phyloP scores from a whole-genome alignment of 2,797 vertebrate species.

The Gastrophryne carolinensis region DNA sequence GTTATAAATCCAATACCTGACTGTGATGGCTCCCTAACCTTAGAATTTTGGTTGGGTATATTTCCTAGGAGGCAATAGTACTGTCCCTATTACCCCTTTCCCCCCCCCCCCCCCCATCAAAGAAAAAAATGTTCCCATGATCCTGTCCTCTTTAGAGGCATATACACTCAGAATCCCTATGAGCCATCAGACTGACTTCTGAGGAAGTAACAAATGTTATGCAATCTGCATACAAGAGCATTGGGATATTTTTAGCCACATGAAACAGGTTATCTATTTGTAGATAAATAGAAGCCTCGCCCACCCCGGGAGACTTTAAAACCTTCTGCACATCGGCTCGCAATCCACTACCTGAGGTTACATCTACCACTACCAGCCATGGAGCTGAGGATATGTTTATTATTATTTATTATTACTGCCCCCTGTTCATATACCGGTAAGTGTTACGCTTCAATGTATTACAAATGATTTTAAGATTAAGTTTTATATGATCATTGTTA shows the following conservation, averaged over 20 bases:
- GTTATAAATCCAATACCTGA: too few relatives aligned
- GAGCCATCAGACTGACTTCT: too few relatives aligned
- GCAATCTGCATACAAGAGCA: too few relatives aligned
- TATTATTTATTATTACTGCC: not conserved
- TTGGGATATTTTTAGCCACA: conserved; percentile 3
- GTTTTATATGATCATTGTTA: not conserved
- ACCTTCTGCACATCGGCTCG: not conserved
- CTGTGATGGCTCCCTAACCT: too few relatives aligned
- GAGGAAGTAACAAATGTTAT: too few relatives aligned
- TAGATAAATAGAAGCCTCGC: not conserved
- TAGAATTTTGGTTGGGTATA: too few relatives aligned
- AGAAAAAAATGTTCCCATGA: too few relatives aligned
- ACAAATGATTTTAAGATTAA: not conserved
- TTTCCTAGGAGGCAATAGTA: too few relatives aligned
- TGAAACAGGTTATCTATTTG: not conserved
- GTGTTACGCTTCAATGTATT: not conserved
- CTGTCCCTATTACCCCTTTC: too few relatives aligned
- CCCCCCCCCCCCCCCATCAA: too few relatives aligned
- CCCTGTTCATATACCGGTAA: not conserved
- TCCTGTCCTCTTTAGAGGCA: too few relatives aligned
- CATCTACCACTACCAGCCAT: not conserved
- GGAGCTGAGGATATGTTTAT: not conserved
- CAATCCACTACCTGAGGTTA: not conserved
- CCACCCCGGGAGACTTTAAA: conserved; percentile 3
- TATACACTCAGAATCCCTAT: too few relatives aligned